These are phyloP conservation scores for Lamprotornis superbus DNA, from an alignment of 2,113 vertebrate genomes.

Conservation along the genomic window DNA sequence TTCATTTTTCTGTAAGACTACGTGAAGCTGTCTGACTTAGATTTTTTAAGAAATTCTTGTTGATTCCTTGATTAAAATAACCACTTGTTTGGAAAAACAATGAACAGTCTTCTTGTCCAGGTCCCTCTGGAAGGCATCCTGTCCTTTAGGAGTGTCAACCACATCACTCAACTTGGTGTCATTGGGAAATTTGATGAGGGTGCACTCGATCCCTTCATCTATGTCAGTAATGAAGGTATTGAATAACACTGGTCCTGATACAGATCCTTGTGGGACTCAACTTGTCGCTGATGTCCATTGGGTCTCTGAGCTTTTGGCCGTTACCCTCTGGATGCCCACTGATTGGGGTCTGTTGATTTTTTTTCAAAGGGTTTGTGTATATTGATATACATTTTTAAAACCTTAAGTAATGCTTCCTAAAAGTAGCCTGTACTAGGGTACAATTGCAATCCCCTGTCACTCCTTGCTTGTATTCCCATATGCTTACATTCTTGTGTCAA, in stretches of 20 bases:
- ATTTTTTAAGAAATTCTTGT: background rate
- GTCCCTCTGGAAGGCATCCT: background rate
- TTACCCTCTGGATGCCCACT: background rate
- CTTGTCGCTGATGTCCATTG: background rate
- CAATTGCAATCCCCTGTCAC: background rate
- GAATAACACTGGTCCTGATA: background rate
- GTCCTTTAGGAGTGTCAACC: background rate
- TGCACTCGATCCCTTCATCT: background rate
- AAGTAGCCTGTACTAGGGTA: background rate
- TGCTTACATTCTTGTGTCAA: background rate
- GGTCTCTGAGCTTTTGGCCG: background rate
- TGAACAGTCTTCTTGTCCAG: background rate
- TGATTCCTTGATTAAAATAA: background rate
- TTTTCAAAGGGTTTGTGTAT: background rate
- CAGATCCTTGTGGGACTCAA: background rate
- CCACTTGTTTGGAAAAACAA: background rate
- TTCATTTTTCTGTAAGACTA: background rate
- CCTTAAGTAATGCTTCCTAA: background rate
- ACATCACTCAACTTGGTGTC: background rate
- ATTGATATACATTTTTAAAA: background rate
- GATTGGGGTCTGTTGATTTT: rapidly evolving
- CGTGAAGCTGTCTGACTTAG: background rate
- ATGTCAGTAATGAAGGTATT: background rate
- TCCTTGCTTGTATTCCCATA: background rate
- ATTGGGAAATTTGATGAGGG: background rate